Evolutionary conservation across 2,888 invertebrate species (phyloP).

Genomic region (Plebejus anna): DNA sequence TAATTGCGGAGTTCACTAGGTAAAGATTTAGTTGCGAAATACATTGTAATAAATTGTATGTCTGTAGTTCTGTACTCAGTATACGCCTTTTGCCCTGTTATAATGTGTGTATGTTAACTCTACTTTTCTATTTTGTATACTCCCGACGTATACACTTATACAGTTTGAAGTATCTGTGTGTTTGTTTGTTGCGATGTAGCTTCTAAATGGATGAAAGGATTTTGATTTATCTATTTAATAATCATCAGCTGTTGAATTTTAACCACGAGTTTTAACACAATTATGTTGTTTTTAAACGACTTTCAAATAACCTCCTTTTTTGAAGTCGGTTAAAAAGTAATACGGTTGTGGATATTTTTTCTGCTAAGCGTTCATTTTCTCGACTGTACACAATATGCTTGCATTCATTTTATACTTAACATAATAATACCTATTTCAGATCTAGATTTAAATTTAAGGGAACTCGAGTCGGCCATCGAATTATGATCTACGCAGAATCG

Average conservation of each 20-base stretch:
- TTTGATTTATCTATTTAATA: too few species aligned
- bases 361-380: neutral
- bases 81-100: neutral
- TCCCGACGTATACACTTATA: neutral
- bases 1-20: neutral
- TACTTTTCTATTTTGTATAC: neutral
- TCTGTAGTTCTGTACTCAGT: neutral
- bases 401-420: constrained; percentile 9
- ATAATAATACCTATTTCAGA: constrained; percentile 6
- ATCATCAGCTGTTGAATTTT: too few species aligned
- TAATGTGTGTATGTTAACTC: neutral
- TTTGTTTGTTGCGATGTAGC: neutral
- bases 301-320: neutral
- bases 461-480: constrained; percentile 24
- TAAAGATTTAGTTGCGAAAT: constrained; percentile 16
- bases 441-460: constrained; percentile 17
- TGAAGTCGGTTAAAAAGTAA: too few species aligned
- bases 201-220: neutral
- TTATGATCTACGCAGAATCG: constrained; percentile 26
- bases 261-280: too few species aligned
- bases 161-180: neutral
- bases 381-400: constrained; percentile 9
- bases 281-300: neutral
- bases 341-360: neutral
- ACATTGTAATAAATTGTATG: constrained; percentile 21